phyloP scores from a whole-genome alignment of 2,113 vertebrate species.

The Cryptotis parvus region DNA sequence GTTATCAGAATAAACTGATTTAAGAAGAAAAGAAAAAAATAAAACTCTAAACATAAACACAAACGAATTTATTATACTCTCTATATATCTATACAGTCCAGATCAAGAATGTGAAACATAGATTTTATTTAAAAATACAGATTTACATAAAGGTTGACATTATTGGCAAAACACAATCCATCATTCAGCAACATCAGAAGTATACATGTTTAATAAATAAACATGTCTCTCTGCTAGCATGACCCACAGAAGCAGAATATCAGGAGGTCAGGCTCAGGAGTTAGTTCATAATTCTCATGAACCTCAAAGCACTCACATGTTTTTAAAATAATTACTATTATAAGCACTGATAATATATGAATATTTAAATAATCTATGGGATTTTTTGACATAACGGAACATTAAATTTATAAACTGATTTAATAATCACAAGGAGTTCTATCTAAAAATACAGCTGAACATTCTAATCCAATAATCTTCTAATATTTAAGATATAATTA shows the following conservation, averaged over 20 bases:
- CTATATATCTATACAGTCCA: background rate
- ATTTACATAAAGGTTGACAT: background rate
- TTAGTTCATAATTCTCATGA: background rate
- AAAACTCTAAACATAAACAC: background rate
- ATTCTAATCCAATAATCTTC: constrained; percentile 1
- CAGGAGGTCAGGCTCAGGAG: background rate
- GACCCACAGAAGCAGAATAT: background rate
- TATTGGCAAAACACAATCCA: background rate
- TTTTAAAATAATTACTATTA: background rate
- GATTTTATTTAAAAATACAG: constrained; percentile 14
- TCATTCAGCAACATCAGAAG: background rate
- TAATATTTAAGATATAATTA: background rate
- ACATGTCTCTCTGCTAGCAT: background rate
- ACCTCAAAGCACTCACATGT: background rate
- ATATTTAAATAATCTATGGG: constrained; percentile 10
- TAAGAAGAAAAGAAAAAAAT: background rate
- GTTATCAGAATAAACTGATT: constrained; percentile 33
- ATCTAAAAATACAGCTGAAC: constrained; percentile 22
- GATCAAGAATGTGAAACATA: background rate
- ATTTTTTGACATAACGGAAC: background rate
- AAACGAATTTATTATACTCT: background rate
- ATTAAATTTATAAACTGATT: background rate
- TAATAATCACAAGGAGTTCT: background rate
- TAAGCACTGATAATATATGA: background rate
- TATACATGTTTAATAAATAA: background rate